Evolutionary conservation across 2,797 vertebrate species (phyloP).

Genomic region (Smutsia temminckii): DNA sequence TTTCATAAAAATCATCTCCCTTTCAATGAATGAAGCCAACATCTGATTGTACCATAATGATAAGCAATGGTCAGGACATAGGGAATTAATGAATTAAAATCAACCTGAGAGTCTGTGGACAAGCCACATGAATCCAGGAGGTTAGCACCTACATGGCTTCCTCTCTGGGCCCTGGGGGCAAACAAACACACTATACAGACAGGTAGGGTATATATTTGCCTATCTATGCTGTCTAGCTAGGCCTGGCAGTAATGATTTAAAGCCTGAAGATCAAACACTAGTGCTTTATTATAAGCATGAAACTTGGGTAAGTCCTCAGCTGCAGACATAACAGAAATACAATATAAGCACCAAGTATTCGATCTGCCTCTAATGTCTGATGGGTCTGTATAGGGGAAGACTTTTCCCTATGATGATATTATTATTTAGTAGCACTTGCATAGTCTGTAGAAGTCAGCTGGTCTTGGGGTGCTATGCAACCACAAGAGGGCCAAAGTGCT

Average conservation of each 20-base stretch:
- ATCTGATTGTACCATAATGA: not conserved
- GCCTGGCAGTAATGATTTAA: not conserved
- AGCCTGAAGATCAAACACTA: not conserved
- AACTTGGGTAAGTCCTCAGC: not conserved
- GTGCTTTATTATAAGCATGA: not conserved
- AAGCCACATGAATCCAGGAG: not conserved
- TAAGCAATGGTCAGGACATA: not conserved
- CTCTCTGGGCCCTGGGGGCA: not conserved
- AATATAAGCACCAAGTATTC: not conserved
- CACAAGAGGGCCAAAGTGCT: not conserved
- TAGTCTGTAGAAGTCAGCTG: not conserved
- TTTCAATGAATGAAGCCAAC: not conserved
- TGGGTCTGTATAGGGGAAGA: not conserved
- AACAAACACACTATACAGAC: not conserved
- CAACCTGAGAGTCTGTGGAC: not conserved
- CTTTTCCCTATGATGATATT: not conserved
- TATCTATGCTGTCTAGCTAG: not conserved
- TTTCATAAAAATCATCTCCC: not conserved
- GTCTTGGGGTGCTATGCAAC: not conserved
- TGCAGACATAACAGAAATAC: not conserved
- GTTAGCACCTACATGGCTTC: not conserved
- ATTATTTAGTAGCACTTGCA: not conserved
- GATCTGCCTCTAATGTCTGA: not conserved
- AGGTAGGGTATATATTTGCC: not conserved
- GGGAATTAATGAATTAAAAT: not conserved